Base-by-base conservation (phyloP, 2,113 vertebrate species). In the Hippopotamus amphibius region DNA sequence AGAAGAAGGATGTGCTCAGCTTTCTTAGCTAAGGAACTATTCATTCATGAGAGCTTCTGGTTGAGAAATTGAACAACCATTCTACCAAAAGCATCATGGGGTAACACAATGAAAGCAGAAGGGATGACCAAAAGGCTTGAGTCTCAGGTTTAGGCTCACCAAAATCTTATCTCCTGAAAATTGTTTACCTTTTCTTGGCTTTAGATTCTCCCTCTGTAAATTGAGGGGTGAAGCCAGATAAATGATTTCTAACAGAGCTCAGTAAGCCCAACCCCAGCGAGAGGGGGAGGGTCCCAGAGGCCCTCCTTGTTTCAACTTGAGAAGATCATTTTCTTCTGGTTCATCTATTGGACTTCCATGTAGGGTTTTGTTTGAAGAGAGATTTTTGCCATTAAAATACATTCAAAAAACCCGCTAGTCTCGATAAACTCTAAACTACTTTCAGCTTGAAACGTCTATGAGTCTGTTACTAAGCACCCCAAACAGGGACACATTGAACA, bases 211-310 rank as follows among this genome's bases (percentile, higher is more conserved):
- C 12, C 12, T 24, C 19, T 69, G 14, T 33, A 57, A 82, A 88
- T 65, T 5, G 6, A 85, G 41, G 69, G n/a, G 5, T 4, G 48
- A 37, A 41, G 11, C 24, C 21, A 61, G 7, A 28, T 74, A 16
- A 33, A 21, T 9, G 10, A 41, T 48, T 63, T 77, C 55, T 79
- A 48, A 46, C 9, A 33, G 55, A 61, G 37, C 14, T 80, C 61
- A 43, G 4, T 4, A 33, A 16, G 43, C 4, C 5, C 15, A 11
- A 26, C 43, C 6, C 30, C 7, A 16, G 14, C 0, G 0, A 7
- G 33, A 3, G 13, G 37, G 7, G 0, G 6, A 37, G 5, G 2
- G 9, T 26, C 7, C 50, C 17, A 33, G 3, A 2, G 13, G 43
- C 13, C 6, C 6, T 77, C 33, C 33, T 48, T 33, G 11, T 82